Base-by-base conservation (phyloP, 1,140 invertebrate species). In the Mylabris phalerata region DNA sequence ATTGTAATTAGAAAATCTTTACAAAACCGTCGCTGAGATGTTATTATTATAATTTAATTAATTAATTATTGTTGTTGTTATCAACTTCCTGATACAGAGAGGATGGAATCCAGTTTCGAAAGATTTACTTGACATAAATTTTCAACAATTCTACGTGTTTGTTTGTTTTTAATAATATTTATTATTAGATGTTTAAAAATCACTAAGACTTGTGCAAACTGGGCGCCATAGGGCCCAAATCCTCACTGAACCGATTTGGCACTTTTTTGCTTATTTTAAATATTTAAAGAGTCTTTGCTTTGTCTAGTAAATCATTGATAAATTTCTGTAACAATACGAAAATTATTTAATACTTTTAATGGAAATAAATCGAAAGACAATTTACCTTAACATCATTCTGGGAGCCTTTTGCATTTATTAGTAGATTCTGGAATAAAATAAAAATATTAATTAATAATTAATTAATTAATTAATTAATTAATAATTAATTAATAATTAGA, bases 251-350 rank as follows among this genome's bases (percentile, higher is more conserved):
- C 63, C 63, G 64, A 64, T 67, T 73, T 74, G 71, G 72, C 72
- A 74, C 72, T 67, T 32, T 32, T 32, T 32, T 32, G 32, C 7
- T 32, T 67, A 67, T 64, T 67, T 67, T 61, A 54, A 26, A 38
- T 65, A 61, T 75, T 84, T 82, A 87, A 69, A 93, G 83, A 71
- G 89, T 92, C 79, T 92, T 92, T 71, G 89, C 90, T 76, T 89
- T 88, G 75, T 91, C 89, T 74, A 93, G 77, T 64, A 93, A 80
- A 77, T 93, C 90, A 72, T 89, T 88, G 69, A 92, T 91, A 75
- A 93, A 93, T 85, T 89, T 91, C 88, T 91, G 79, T 62, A 84
- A 84, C 62, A 71, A 75, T 73, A 74, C 19, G 19, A 19, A 19
- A 1, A 19, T 19, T 19, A 19, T 19, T 19, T 19, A 19, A 19